Base-by-base conservation (phyloP, 2,888 invertebrate genomes). In the Rotaria magnacalcarata region DNA sequence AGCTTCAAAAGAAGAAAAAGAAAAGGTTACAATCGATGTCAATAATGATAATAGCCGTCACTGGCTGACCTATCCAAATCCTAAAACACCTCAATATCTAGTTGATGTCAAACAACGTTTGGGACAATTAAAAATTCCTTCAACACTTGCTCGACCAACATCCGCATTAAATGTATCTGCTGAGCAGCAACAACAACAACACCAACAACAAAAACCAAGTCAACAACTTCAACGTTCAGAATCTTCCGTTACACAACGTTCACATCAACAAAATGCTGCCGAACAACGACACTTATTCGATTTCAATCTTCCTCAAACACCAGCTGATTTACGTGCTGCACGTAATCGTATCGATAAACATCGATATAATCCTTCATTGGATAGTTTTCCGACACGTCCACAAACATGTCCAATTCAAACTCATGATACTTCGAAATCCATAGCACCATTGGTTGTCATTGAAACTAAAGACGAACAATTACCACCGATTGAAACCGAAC, bases 41-140 rank as follows among this genome's bases (percentile, higher is more conserved):
- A 80, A 80, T 14, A 41, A 80, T 80, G 24, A 43, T 47, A 21
- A 7, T 14, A 19, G 27, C 19, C 80, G 80, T 7, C 80, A 80
- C n/a, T 80, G 80, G 80, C 47, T 80, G 24, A 80, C 80, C 19
- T 80, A 80, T 80, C 47, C 80, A 47, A 43, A 43, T 80, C 80
- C 80, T 5, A 47, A 43, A 24, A 80, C 80, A 80, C 80, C 80
- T 47, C 80, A 41, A 47, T 24, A 80, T 19, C 19, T 80, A 47
- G 24, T 47, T n/a, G 80, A 80, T 47, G n/a, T 47, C n/a, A 80
- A 80, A 47, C 43, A 80, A 80, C 80, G 80, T 47, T 24, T 80
- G 21, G 43, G 43, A 24, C 80, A 80, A 80, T 47, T 47, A 34
- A 47, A 43, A 80, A 16, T n/a, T 47, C 80, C 80, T 24, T n/a